Evolutionary conservation across 2,113 vertebrate species (phyloP), one percentile per base, ranked within the genome.

Genomic region (Oryctolagus cuniculus): DNA sequence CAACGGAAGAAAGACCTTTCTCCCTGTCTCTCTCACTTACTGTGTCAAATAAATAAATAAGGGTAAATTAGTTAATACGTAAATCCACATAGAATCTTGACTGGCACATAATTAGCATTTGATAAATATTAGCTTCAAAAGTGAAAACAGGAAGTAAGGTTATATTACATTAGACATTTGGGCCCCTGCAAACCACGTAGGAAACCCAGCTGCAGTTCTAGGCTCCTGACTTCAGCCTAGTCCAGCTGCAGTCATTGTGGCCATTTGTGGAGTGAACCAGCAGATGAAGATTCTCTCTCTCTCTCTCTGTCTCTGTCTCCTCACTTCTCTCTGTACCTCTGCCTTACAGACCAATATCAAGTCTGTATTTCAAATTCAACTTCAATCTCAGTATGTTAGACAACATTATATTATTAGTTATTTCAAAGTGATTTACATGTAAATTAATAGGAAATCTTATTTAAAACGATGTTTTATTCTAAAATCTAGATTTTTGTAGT

Each of bases 331-430:
- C 55, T 58, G 9, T 17, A 58, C 17, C 55, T 58, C 55, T 58
- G 55, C 55, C 55, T 58, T 58, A 16, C 11, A 94, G 29, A 86
- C 12, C 74, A 58, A 67, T 73, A 78, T 12, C 19, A 77, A 86
- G 10, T 77, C 80, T 12, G 36, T 86, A 82, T 92, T 81, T 93
- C 75, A 89, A 92, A 86, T 93, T 70, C 74, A 92, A 3, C 51
- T 84, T 64, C 87, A 77, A 73, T 51, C 19, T 91, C n/a, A 81
- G 53, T 94, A 82, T 92, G 80, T 82, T 94, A 81, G 77, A 90
- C 13, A 84, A n/a, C 44, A 66, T 38, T 38, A 38, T 38, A 38
- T 38, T 38, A 38, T 38, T 38, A 38, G 44, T 63, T 89, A 73
- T 90, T 67, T 49, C 29, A 79, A 38, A 73, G 27, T 11, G 51